Percentiles rank a stretch among this genome's conserved stretches.
These are phyloP conservation scores for Micromussa lordhowensis DNA, from an alignment of 92 coral and sea anemone genomes.

Conservation along the genomic window DNA sequence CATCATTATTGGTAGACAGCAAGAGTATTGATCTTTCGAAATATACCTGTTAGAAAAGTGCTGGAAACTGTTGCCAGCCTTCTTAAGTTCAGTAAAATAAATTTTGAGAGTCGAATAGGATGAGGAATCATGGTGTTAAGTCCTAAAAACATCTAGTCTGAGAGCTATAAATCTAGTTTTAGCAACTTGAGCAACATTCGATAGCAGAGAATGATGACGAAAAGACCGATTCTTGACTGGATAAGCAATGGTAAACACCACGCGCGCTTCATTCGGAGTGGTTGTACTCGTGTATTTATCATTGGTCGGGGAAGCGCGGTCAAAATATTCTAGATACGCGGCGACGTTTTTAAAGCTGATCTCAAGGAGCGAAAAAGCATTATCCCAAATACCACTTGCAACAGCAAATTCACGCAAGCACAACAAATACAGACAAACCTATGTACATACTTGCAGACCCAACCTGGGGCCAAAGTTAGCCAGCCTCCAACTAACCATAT, in stretches of 20 bases:
- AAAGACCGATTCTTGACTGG: slow-evolving; percentile 10
- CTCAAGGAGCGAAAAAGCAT: slow-evolving; percentile 17
- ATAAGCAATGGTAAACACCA: slow-evolving; percentile 6
- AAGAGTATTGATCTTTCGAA: too few species aligned
- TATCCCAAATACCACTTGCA: slow-evolving; percentile 7
- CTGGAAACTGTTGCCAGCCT: too few species aligned
- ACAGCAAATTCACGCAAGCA: not conserved
- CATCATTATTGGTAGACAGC: too few species aligned
- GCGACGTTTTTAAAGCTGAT: not conserved
- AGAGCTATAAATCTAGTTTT: too few species aligned
- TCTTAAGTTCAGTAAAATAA: too few species aligned
- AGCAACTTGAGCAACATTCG: not conserved
- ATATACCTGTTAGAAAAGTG: too few species aligned
- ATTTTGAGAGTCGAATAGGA: too few species aligned
- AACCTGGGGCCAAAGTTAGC: not conserved
- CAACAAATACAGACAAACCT: not conserved
- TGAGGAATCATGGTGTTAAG: too few species aligned
- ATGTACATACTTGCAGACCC: slow-evolving; percentile 2
- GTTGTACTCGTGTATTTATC: not conserved
- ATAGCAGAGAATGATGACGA: not conserved
- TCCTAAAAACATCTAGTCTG: too few species aligned
- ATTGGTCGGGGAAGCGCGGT: slow-evolving; percentile 7
- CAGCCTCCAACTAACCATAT: not conserved
- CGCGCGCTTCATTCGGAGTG: not conserved
- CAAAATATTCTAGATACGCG: not conserved